Base-by-base conservation (phyloP, 2,888 invertebrate genomes). In the Emmelina monodactyla region DNA sequence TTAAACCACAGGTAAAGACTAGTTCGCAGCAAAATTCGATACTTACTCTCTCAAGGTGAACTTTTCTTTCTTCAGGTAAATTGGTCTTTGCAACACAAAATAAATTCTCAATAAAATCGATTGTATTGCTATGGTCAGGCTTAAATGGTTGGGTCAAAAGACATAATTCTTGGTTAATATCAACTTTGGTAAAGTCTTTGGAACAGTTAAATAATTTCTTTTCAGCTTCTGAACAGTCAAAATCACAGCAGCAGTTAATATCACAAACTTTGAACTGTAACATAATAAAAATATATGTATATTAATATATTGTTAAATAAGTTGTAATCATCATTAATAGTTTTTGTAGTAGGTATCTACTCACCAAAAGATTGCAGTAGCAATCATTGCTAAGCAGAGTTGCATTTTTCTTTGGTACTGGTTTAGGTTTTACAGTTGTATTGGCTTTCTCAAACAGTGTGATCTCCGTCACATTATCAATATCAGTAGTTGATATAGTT, bases 241-340 rank as follows among this genome's bases (percentile, higher is more conserved):
- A 54, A 61, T 94, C 93, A 62, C 94, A 94, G 56, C 92, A 93
- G 56, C 93, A 94, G 60, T 91, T 89, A 34, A 91, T 82, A 64
- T 94, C 91, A 67, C 94, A 94, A 22, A 76, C 69, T 47, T 78
- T 69, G 32, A 66, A 64, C 88, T 88, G 61, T 5, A 67, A 66
- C 32, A 14, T 12, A 34, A 41, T 31, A 38, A 41, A 22, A 42
- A 31, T n/a, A 25, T 37, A 35, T 16, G 34, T 19, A 34, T 25
- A 28, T 25, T 16, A 19, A 16, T 33, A 31, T 36, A 35, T 32
- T 10, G 10, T 34, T 35, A 13, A 13, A 31, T 16, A 16, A 37
- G 34, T 4, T 31, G 19, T n/a, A n/a, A n/a, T n/a, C n/a, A n/a
- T 19, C 19, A 19, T 19, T 19, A 19, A 19, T 6, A n/a, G n/a